Evolutionary conservation across 2,888 invertebrate genomes (phyloP), one percentile per base, ranked within the genome.

Genomic region (Syritta pipiens): DNA sequence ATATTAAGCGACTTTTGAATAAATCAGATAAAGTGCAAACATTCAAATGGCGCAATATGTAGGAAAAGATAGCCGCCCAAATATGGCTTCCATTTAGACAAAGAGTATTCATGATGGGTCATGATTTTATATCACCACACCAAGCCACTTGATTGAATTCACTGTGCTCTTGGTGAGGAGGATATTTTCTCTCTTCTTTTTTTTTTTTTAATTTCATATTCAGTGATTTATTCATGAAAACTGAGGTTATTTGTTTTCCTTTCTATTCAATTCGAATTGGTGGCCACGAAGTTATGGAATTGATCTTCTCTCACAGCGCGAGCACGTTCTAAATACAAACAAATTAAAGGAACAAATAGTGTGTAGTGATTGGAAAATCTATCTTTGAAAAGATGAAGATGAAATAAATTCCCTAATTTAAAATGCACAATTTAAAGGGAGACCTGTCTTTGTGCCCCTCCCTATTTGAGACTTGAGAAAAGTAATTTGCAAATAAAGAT

Each of bases 191-290:
- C n/a, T 12, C 12, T 68, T 48, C 6, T 67, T 55, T 32, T 32
- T 7, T 22, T 37, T 17, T 49, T 44, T 51, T 19, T 26, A 35
- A 53, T 71, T 71, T 44, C 51, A 53, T 53, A 63, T 62, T 63
- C 46, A 71, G 71, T 71, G 71, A 71, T 63, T 71, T 71, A 71
- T 71, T 71, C 71, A 71, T 71, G 63, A 63, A 71, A 71, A 63
- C 53, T 62, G 46, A 63, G 63, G 62, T 48, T 62, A 40, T 63
- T 62, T 62, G 71, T 55, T 37, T 62, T 62, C 6, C 35, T 30
- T 48, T 53, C 30, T 42, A 37, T 53, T 37, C 53, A 26, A 32
- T 20, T 53, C 62, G 37, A 46, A 62, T 62, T 35, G 37, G 62
- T 46, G 35, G 35, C 44, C 46, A 32, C 26, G 35, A 51, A 69